Percentiles rank a stretch among this genome's conserved stretches.
These are phyloP conservation scores for Neodiprion virginianus DNA, from an alignment of 1,140 invertebrate genomes.

Conservation along the genomic window DNA sequence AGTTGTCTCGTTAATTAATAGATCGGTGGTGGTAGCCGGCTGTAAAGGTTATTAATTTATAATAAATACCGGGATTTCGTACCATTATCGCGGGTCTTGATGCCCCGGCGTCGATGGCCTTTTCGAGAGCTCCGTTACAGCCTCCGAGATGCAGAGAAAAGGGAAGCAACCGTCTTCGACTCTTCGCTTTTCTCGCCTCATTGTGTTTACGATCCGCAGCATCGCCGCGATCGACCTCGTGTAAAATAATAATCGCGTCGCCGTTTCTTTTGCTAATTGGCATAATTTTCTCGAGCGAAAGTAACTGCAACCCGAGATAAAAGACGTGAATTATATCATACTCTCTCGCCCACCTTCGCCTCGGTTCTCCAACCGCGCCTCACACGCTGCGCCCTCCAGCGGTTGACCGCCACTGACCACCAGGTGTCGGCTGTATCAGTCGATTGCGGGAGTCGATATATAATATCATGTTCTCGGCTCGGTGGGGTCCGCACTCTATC, in stretches of 20 bases:
- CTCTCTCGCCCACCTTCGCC: background rate
- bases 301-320: too few relatives aligned
- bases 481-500: background rate
- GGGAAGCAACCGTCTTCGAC: background rate
- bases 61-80: background rate
- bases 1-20: background rate
- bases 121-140: background rate
- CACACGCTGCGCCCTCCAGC: background rate
- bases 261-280: too few relatives aligned
- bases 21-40: background rate
- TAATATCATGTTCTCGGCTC: slow-evolving; percentile 7
- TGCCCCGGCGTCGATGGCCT: background rate
- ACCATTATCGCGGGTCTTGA: background rate
- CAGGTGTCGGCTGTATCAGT: slow-evolving; percentile 1
- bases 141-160: background rate
- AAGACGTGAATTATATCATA: too few relatives aligned
- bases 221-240: too few relatives aligned
- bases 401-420: background rate
- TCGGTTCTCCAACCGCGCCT: background rate
- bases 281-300: too few relatives aligned
- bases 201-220: too few relatives aligned
- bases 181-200: too few relatives aligned
- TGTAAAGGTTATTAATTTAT: background rate
- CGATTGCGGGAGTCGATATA: background rate
- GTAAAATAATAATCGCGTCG: background rate